Evolutionary conservation across 2,888 invertebrate genomes (phyloP).

Genomic region (Eupeodes latifasciatus): DNA sequence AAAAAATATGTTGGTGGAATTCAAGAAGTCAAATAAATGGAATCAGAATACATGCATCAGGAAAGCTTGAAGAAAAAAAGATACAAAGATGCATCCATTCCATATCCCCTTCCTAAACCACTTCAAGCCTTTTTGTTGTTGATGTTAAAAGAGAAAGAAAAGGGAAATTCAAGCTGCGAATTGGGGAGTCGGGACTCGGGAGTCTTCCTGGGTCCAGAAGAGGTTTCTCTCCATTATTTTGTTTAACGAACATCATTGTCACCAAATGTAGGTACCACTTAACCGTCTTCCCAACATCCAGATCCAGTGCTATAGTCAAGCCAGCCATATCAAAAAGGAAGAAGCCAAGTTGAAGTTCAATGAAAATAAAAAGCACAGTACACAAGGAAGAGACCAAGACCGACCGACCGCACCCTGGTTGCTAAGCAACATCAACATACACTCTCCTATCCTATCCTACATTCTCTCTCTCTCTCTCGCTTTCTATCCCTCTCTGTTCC

Average conservation of each 20-base stretch:
- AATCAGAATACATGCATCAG: neutral
- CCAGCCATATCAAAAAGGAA: conserved; percentile 26
- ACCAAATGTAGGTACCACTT: conserved; percentile 10
- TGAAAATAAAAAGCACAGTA: conserved; percentile 25
- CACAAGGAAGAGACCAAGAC: conserved; percentile 45
- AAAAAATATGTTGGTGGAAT: too few species aligned
- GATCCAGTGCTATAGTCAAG: neutral
- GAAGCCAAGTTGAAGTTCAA: conserved; percentile 73
- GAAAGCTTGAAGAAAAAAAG: too few species aligned
- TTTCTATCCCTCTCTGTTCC: conserved; percentile 19
- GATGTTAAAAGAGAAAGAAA: neutral
- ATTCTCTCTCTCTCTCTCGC: conserved; percentile 26
- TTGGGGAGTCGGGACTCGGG: neutral
- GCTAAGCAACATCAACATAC: conserved; percentile 63
- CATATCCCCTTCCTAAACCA: too few species aligned
- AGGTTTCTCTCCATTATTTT: conserved; percentile 18
- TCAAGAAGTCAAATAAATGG: neutral
- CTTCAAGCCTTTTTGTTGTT: neutral
- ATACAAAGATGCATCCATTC: too few species aligned
- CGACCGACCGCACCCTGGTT: conserved; percentile 75
- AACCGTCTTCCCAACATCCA: neutral
- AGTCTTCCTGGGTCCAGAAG: neutral
- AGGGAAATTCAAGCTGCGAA: neutral
- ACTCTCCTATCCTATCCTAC: conserved; percentile 30
- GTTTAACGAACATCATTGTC: conserved; percentile 19